A percentile compares a stretch with the other conserved stretches of the same genome.
phyloP scores from a whole-genome alignment of 1,140 invertebrate genomes.

The Anastrepha ludens region DNA sequence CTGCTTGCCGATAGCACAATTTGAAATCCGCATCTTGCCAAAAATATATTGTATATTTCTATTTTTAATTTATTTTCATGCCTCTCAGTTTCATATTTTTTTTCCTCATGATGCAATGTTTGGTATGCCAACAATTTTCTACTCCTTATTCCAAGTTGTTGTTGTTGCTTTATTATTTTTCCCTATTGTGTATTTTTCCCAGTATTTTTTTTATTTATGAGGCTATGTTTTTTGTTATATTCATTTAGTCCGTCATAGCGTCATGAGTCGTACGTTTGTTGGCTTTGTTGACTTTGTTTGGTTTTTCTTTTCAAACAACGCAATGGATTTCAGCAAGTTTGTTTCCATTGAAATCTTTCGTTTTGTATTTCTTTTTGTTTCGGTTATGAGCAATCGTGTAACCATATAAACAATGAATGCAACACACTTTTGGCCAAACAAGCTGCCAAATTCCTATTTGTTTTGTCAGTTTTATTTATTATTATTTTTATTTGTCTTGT shows the following conservation, averaged over 20 bases:
- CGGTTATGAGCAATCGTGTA: conserved; percentile 14
- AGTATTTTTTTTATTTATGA: not conserved
- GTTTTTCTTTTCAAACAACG: not conserved
- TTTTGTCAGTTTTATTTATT: not conserved
- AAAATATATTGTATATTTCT: too few species aligned
- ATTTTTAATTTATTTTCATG: too few species aligned
- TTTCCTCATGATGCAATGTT: too few species aligned
- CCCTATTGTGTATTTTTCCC: not conserved
- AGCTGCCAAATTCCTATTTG: conserved; percentile 10
- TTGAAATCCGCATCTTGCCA: too few species aligned
- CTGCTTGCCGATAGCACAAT: too few species aligned
- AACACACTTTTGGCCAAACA: conserved; percentile 25
- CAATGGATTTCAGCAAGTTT: not conserved
- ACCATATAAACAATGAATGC: conserved; percentile 28
- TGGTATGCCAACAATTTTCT: too few species aligned
- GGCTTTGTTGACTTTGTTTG: too few species aligned
- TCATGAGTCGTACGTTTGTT: not conserved
- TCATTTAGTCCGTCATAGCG: not conserved
- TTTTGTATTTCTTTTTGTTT: not conserved
- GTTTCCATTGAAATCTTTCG: conserved; percentile 32
- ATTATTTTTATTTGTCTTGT: not conserved
- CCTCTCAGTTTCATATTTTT: too few species aligned
- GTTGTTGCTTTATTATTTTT: not conserved
- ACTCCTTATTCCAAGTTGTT: too few species aligned
- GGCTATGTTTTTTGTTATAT: not conserved